Percentiles rank a stretch among this genome's conserved stretches.
Conservation (phyloP, 1,140 invertebrate species). For the Scylla paramamosain region DNA sequence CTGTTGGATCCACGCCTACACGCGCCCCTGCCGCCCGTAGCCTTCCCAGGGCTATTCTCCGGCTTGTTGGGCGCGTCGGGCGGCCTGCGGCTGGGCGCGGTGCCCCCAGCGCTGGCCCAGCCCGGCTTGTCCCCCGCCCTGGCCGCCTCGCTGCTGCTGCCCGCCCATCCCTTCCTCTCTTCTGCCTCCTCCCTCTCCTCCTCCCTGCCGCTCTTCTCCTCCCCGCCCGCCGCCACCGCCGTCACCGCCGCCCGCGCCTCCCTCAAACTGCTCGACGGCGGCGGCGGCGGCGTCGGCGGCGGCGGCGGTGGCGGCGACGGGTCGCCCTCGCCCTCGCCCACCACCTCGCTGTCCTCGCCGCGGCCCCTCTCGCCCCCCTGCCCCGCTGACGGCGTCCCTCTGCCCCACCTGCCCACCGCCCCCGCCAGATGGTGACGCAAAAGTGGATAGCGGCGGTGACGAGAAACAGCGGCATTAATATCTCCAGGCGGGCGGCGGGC, state of each 20-base stretch:
- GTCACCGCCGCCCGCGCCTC: conserved; percentile 55
- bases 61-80: conserved; percentile 63
- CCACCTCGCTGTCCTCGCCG: conserved; percentile 59
- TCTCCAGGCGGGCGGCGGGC: too few relatives aligned
- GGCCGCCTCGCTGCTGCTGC: conserved; percentile 61
- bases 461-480: too few relatives aligned
- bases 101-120: conserved; percentile 57
- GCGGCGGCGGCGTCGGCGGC: conserved; percentile 8
- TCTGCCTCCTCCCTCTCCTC: conserved; percentile 52
- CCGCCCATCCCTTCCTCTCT: conserved; percentile 63
- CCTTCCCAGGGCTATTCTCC: conserved; percentile 65
- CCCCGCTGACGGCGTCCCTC: neutral
- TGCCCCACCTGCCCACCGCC: neutral
- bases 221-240: conserved; percentile 38
- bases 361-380: conserved; percentile 12
- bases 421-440: neutral
- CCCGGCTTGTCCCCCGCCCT: conserved; percentile 50
- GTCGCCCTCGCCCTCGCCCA: conserved; percentile 55
- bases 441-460: too few relatives aligned
- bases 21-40: conserved; percentile 47
- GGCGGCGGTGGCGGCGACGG: conserved; percentile 24
- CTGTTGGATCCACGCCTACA: conserved; percentile 57
- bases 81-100: conserved; percentile 58
- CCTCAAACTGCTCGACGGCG: conserved; percentile 54
- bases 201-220: conserved; percentile 60